Base-by-base conservation (phyloP, 2,113 vertebrate species). In the Carollia perspicillata region DNA sequence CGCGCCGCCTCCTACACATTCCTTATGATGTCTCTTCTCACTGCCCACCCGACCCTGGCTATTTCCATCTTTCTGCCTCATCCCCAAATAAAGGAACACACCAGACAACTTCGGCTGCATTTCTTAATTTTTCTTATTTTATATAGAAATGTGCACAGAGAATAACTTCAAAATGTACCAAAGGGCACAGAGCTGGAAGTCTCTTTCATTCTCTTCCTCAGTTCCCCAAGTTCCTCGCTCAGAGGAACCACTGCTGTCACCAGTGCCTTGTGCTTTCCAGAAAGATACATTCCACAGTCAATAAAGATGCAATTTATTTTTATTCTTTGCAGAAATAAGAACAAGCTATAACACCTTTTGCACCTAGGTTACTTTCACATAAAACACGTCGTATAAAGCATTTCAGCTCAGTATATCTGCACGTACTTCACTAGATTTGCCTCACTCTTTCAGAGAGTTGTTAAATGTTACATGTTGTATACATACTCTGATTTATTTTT, bases 301-400 rank as follows among this genome's bases (percentile, higher is more conserved):
- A n/a, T 47, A 51, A 53, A 79, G 16, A 79, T 47, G 37, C 4
- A 63, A 12, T 85, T 44, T 65, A 86, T 68, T 74, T 94, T 58
- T 79, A 90, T 89, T 92, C 30, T 71, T 89, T 95, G 40, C 75
- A 92, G 37, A 84, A 92, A 77, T 60, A 44, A 2, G 42, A 66
- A 40, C 33, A 91, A 75, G 35, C 44, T 49, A 11, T 42, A 71
- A 84, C 14, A 69, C 20, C 14, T 83, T 92, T 51, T 37, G 28
- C 28, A 89, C 51, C 13, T 83, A 86, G 74, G 37, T 74, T 55
- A n/a, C 47, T 89, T 49, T 53, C 42, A 77, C 35, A 60, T 55
- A 85, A 83, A 80, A 63, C 13, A n/a, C 10, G 22, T 23, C 17
- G 35, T 88, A 11, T 90, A 66, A 94, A 90, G 47, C 17, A 69